Evolutionary conservation across 2,797 vertebrate genomes (phyloP).

Genomic region (Epinephelus coioides): DNA sequence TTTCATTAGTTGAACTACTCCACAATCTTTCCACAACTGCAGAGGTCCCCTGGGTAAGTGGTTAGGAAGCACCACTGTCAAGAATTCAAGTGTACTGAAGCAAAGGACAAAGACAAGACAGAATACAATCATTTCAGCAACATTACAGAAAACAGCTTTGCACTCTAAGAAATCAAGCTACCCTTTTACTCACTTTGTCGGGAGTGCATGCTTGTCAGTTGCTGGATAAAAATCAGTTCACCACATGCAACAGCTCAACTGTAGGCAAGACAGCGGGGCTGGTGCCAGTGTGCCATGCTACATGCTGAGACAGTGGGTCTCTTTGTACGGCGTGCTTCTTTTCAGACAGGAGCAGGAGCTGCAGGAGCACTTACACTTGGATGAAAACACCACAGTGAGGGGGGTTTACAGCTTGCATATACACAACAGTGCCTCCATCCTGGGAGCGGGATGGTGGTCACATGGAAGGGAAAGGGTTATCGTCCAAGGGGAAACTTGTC

Average conservation of each 20-base stretch:
- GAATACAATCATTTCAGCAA: not conserved
- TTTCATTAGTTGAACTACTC: not conserved
- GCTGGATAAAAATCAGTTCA: conserved; percentile 34
- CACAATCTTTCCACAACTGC: not conserved
- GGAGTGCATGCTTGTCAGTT: conserved; percentile 16
- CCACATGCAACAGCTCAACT: conserved; percentile 47
- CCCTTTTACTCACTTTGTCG: not conserved
- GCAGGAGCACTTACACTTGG: conserved; percentile 65
- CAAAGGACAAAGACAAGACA: not conserved
- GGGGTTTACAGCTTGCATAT: conserved; percentile 40
- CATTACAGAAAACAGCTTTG: not conserved
- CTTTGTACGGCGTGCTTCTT: conserved; percentile 63
- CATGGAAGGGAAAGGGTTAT: conserved; percentile 56
- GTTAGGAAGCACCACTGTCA: not conserved
- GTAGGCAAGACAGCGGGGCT: conserved; percentile 52
- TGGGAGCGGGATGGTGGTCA: conserved; percentile 49
- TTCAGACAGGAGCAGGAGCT: conserved; percentile 68
- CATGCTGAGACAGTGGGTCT: conserved; percentile 66
- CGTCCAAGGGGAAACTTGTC: conserved; percentile 63
- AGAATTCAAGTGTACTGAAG: not conserved
- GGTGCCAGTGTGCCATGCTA: conserved; percentile 68
- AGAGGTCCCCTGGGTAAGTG: not conserved
- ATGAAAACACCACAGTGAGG: conserved; percentile 62
- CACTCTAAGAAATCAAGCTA: not conserved
- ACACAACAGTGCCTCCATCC: conserved; percentile 45